These are phyloP conservation scores for Gallinago media DNA, from an alignment of 2,113 vertebrate species.

Conservation along the genomic window DNA sequence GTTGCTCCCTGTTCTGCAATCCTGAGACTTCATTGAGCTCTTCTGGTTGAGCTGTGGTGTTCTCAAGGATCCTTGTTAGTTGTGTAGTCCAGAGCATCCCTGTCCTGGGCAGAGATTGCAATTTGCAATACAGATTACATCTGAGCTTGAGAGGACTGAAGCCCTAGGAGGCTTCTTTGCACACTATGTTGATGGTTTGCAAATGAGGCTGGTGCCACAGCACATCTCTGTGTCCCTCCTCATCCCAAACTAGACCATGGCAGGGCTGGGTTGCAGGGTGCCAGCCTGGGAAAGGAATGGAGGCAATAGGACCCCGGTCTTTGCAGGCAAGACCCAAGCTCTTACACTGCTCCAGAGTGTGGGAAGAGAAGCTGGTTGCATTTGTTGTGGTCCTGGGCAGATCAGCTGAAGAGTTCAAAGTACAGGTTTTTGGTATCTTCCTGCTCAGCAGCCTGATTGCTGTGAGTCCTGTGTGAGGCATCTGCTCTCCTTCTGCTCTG, in stretches of 20 bases:
- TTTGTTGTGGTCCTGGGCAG: background rate
- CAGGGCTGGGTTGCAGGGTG: background rate
- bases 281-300: accelerated
- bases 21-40: accelerated
- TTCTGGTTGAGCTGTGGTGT: accelerated
- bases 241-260: accelerated
- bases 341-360: accelerated
- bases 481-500: background rate
- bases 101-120: background rate
- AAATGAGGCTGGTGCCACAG: accelerated
- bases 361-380: background rate
- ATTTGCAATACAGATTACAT: background rate
- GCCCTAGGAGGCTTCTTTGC: background rate
- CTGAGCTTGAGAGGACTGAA: background rate
- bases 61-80: accelerated
- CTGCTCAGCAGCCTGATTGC: background rate
- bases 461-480: accelerated
- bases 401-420: background rate
- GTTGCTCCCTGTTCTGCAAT: background rate
- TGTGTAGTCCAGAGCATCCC: accelerated
- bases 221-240: background rate
- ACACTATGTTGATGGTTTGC: accelerated
- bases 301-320: accelerated
- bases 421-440: background rate
- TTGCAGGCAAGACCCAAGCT: background rate